Conservation (phyloP, 2,888 invertebrate genomes). For the Yponomeuta sedellus region DNA sequence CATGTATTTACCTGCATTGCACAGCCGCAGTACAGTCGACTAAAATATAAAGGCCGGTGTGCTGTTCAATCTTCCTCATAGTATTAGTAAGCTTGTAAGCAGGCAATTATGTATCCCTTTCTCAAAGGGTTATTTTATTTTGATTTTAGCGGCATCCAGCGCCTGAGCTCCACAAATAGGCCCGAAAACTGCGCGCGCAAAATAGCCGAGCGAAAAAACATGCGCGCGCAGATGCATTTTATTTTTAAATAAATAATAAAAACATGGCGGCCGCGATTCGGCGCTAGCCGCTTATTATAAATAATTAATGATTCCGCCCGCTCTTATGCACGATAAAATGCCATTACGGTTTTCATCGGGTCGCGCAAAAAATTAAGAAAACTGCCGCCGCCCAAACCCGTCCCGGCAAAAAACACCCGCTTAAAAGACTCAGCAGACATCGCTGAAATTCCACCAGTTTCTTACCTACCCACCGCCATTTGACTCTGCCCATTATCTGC, state of each 20-base stretch:
- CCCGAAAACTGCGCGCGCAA: slow-evolving; percentile 12
- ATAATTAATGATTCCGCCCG: slow-evolving; percentile 73
- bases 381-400: slow-evolving; percentile 60
- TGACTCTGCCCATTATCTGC: slow-evolving; percentile 72
- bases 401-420: slow-evolving; percentile 56
- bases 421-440: slow-evolving; percentile 71
- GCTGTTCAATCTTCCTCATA: too few species aligned
- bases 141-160: slow-evolving; percentile 16
- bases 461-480: slow-evolving; percentile 65
- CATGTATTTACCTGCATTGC: too few species aligned
- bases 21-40: too few species aligned
- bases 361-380: slow-evolving; percentile 65
- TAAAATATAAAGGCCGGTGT: too few species aligned
- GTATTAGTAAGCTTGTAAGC: too few species aligned
- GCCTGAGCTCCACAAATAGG: background rate
- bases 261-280: slow-evolving; percentile 56
- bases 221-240: slow-evolving; percentile 36
- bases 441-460: slow-evolving; percentile 70
- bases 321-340: slow-evolving; percentile 76
- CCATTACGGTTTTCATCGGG: slow-evolving; percentile 75
- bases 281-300: slow-evolving; percentile 74
- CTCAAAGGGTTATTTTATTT: background rate
- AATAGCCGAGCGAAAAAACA: slow-evolving; percentile 20
- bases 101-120: background rate
- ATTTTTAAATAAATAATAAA: slow-evolving; percentile 37